Evolutionary conservation across 2,113 vertebrate genomes (phyloP).

Genomic region (Tetrao urogallus): DNA sequence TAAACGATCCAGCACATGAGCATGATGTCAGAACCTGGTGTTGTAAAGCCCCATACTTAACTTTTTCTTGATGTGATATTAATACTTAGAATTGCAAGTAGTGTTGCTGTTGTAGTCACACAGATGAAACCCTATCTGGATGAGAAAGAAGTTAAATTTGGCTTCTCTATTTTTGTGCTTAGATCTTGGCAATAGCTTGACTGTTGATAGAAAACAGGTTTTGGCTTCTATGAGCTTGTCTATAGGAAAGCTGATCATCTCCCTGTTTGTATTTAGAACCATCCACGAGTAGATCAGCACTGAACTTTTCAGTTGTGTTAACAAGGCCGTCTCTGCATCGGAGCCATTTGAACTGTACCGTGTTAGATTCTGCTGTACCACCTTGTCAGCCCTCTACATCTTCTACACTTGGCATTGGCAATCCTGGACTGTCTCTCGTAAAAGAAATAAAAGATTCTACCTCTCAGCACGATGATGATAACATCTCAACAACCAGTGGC

Average conservation of each 20-base stretch:
- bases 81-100: neutral
- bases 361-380: constrained; percentile 84
- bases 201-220: constrained; percentile 42
- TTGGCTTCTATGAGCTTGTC: constrained; percentile 50
- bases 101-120: neutral
- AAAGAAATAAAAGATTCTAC: constrained; percentile 99
- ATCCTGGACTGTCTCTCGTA: constrained; percentile 88
- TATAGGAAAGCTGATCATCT: constrained; percentile 30
- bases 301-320: constrained; percentile 90
- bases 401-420: constrained; percentile 84
- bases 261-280: constrained; percentile 80
- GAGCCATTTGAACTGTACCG: constrained; percentile 87
- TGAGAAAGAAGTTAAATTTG: constrained; percentile 58
- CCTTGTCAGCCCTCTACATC: constrained; percentile 93
- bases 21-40: neutral
- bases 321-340: constrained; percentile 94
- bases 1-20: neutral
- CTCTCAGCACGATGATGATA: constrained; percentile 98
- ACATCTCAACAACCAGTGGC: constrained; percentile 99
- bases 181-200: constrained; percentile 17
- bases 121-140: constrained; percentile 35
- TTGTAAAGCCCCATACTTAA: neutral
- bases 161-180: constrained; percentile 49
- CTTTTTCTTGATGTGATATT: neutral
- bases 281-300: constrained; percentile 87